Conservation (phyloP, 2,797 vertebrate species). For the Tiaroga cobitis region DNA sequence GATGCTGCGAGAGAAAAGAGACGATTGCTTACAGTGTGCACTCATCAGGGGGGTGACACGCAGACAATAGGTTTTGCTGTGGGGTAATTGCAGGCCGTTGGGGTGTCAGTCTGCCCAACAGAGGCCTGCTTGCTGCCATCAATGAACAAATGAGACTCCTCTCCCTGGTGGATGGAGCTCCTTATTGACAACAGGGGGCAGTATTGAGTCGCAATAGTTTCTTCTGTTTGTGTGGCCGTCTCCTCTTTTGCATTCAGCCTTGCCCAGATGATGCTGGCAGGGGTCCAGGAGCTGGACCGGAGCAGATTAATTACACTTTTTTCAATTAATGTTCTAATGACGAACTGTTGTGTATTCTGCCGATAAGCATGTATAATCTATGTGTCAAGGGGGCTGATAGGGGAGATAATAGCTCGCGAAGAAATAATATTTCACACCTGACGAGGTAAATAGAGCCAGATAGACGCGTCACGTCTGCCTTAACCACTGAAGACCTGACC, state of each 20-base stretch:
- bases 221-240: slow-evolving; percentile 33
- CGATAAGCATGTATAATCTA: slow-evolving; percentile 75
- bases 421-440: slow-evolving; percentile 57
- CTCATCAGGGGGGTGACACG: slow-evolving; percentile 58
- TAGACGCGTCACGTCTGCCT: not conserved
- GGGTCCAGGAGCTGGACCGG: slow-evolving; percentile 77
- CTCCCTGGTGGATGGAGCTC: not conserved
- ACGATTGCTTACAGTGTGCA: slow-evolving; percentile 62
- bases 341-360: slow-evolving; percentile 80
- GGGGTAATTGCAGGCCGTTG: slow-evolving; percentile 62
- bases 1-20: slow-evolving; percentile 60
- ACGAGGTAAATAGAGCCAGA: slow-evolving; percentile 47
- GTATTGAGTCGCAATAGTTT: slow-evolving; percentile 74
- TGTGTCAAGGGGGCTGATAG: slow-evolving; percentile 68
- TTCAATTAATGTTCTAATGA: slow-evolving; percentile 86
- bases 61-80: slow-evolving; percentile 61
- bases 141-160: slow-evolving; percentile 21
- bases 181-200: slow-evolving; percentile 78
- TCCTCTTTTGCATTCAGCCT: slow-evolving; percentile 13
- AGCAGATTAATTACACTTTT: slow-evolving; percentile 85
- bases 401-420: slow-evolving; percentile 64
- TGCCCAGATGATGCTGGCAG: slow-evolving; percentile 69
- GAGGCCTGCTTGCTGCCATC: slow-evolving; percentile 35
- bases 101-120: slow-evolving; percentile 59
- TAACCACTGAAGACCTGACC: not conserved